phyloP scores from a whole-genome alignment of 2,797 vertebrate genomes.

The Acomys russatus region DNA sequence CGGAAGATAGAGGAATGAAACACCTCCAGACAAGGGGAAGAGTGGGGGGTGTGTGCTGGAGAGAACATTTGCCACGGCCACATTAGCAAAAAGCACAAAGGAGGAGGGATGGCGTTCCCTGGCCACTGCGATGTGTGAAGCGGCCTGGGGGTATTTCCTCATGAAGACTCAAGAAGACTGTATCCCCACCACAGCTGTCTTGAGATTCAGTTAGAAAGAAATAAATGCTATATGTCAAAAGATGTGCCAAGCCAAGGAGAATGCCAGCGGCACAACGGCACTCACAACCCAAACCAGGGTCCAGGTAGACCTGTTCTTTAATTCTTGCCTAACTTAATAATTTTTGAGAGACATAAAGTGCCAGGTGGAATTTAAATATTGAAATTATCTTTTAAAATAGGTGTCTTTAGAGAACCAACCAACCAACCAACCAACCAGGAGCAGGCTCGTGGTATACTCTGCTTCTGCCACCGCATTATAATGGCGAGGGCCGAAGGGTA shows the following conservation, averaged over 20 bases:
- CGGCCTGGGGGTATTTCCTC: constrained; percentile 56
- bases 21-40: not conserved
- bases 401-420: constrained; percentile 47
- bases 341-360: constrained; percentile 76
- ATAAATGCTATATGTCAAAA: constrained; percentile 55
- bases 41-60: not conserved
- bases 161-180: constrained; percentile 72
- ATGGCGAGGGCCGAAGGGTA: not conserved
- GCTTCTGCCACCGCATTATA: not conserved
- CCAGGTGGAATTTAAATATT: constrained; percentile 59
- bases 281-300: constrained; percentile 33
- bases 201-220: constrained; percentile 61
- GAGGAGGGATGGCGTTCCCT: not conserved
- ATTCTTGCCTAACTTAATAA: constrained; percentile 71
- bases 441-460: not conserved
- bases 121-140: not conserved
- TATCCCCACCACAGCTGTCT: constrained; percentile 45
- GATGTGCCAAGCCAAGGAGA: constrained; percentile 86
- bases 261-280: not conserved
- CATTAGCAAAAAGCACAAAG: constrained; percentile 60
- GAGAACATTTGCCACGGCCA: constrained; percentile 73
- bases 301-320: constrained; percentile 64
- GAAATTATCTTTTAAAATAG: constrained; percentile 69
- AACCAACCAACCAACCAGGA: not conserved
- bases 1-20: constrained; percentile 47